phyloP scores from a whole-genome alignment of 2,888 invertebrate genomes.

The Thyatira batis region DNA sequence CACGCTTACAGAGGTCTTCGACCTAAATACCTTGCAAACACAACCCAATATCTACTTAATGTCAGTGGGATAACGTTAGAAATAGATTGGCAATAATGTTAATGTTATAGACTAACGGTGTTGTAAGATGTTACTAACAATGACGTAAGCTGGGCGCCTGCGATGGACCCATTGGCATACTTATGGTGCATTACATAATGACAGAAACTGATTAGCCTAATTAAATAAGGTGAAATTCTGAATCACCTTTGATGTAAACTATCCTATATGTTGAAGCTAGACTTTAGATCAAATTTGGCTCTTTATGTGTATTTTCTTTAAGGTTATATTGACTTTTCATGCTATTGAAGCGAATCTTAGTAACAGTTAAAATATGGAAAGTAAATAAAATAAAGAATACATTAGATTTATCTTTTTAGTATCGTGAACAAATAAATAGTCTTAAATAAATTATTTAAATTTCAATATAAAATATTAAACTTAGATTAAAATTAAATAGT shows the following conservation, averaged over 20 bases:
- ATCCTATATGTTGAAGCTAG: slow-evolving; percentile 10
- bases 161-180: slow-evolving; percentile 53
- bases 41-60: slow-evolving; percentile 16
- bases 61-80: slow-evolving; percentile 3
- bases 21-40: slow-evolving; percentile 29
- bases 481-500: no score
- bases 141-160: slow-evolving; percentile 55
- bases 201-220: slow-evolving; percentile 3
- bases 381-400: no score
- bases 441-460: neutral
- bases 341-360: no score
- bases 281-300: slow-evolving; percentile 12
- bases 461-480: neutral
- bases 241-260: neutral
- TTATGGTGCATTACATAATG: slow-evolving; percentile 41
- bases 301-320: no score
- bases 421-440: no score
- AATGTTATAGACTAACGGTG: slow-evolving; percentile 31
- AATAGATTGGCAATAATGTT: slow-evolving; percentile 18
- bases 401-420: no score
- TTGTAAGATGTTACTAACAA: slow-evolving; percentile 42
- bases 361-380: no score
- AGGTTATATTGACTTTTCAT: no score
- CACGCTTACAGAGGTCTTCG: slow-evolving; percentile 30
- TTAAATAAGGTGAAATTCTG: neutral